phyloP scores from a whole-genome alignment of 2,888 invertebrate species.

The Masnerella sp. region DNA sequence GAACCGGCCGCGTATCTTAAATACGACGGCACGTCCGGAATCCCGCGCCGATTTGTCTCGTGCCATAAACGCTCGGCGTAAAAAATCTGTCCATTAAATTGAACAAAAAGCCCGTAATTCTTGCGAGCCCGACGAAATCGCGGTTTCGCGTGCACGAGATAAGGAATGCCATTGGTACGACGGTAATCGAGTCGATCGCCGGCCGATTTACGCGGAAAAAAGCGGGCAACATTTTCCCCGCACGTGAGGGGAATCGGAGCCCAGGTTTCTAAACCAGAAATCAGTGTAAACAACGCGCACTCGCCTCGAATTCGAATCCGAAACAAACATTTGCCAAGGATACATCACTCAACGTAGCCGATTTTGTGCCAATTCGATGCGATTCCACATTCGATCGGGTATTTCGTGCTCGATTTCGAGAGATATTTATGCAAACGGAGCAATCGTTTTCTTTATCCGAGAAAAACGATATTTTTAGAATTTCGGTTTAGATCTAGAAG shows the following conservation, averaged over 20 bases:
- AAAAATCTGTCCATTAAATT: slow-evolving; percentile 60
- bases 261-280: slow-evolving; percentile 61
- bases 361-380: slow-evolving; percentile 41
- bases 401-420: slow-evolving; percentile 51
- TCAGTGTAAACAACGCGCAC: slow-evolving; percentile 51
- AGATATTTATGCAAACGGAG: slow-evolving; percentile 34
- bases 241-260: slow-evolving; percentile 68
- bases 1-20: slow-evolving; percentile 71
- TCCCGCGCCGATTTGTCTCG: slow-evolving; percentile 73
- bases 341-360: background rate
- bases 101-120: slow-evolving; percentile 39
- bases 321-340: slow-evolving; percentile 37
- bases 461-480: background rate
- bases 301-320: slow-evolving; percentile 50
- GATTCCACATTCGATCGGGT: slow-evolving; percentile 31
- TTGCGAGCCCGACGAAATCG: slow-evolving; percentile 35
- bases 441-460: background rate
- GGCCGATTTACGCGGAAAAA: slow-evolving; percentile 68
- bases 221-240: slow-evolving; percentile 64
- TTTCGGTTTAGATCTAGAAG: no score
- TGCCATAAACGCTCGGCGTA: slow-evolving; percentile 67
- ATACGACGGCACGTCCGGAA: slow-evolving; percentile 74
- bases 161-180: slow-evolving; percentile 67
- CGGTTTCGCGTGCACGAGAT: slow-evolving; percentile 40
- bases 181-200: slow-evolving; percentile 65